Evolutionary conservation across 1,140 invertebrate species (phyloP).

Genomic region (Zaprionus vittiger): DNA sequence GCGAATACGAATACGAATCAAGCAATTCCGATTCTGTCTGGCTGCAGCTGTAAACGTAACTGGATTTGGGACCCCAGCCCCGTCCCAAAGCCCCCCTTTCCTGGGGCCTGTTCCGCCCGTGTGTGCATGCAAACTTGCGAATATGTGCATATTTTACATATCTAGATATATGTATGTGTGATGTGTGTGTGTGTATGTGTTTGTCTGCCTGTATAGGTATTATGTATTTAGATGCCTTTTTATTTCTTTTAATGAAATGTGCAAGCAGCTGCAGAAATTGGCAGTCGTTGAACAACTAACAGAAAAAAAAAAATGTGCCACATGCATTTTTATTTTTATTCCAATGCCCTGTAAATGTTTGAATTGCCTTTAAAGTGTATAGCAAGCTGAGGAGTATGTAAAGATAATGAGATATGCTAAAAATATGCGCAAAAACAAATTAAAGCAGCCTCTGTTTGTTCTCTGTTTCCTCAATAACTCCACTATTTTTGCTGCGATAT

Average conservation of each 20-base stretch:
- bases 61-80: slow-evolving; percentile 38
- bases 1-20: not conserved
- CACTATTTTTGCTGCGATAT: not conserved
- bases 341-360: not conserved
- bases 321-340: slow-evolving; percentile 63
- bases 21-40: slow-evolving; percentile 38
- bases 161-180: not conserved
- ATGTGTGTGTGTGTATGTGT: not conserved
- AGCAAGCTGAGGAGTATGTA: not conserved
- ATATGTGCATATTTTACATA: slow-evolving; percentile 18
- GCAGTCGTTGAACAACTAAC: slow-evolving; percentile 39
- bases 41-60: slow-evolving; percentile 49
- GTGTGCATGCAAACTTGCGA: slow-evolving; percentile 50
- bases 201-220: not conserved
- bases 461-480: not conserved
- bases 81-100: not conserved
- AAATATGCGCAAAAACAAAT: too few relatives aligned
- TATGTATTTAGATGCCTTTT: slow-evolving; percentile 39
- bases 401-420: too few relatives aligned
- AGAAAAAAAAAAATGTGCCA: slow-evolving; percentile 41
- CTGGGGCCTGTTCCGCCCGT: slow-evolving; percentile 23
- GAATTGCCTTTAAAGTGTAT: not conserved
- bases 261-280: slow-evolving; percentile 77
- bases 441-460: not conserved
- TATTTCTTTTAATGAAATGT: slow-evolving; percentile 68